Evolutionary conservation across 2,797 vertebrate genomes (phyloP).

Genomic region (Hemitrygon akajei): DNA sequence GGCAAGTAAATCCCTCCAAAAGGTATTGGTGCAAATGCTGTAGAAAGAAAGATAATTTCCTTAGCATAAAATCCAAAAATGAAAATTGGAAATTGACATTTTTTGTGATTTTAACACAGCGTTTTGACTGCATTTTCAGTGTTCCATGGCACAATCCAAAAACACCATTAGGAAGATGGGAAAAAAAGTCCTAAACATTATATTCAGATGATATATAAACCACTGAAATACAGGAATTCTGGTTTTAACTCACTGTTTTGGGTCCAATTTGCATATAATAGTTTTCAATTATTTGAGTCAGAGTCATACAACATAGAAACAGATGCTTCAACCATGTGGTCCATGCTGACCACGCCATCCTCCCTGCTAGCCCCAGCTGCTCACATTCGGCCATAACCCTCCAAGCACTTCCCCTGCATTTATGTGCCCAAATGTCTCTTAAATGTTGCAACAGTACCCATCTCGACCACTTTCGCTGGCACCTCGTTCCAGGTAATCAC

Average conservation of each 20-base stretch:
- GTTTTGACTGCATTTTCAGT: not conserved
- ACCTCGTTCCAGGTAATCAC: too few relatives aligned
- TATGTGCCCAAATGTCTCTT: too few relatives aligned
- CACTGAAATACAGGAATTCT: not conserved
- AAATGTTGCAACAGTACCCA: too few relatives aligned
- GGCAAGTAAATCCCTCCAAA: constrained; percentile 96
- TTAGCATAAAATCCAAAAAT: not conserved
- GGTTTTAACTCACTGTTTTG: not conserved
- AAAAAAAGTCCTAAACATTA: not conserved
- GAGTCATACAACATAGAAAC: too few relatives aligned
- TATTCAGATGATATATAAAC: not conserved
- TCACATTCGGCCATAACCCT: too few relatives aligned
- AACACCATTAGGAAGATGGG: not conserved
- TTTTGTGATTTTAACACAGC: not conserved
- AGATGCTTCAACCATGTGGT: too few relatives aligned
- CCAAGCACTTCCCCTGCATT: too few relatives aligned
- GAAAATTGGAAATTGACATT: not conserved
- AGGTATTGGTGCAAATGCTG: constrained; percentile 93
- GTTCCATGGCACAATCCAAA: not conserved
- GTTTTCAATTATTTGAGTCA: not conserved
- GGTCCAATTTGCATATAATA: not conserved
- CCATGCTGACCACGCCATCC: too few relatives aligned
- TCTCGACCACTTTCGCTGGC: too few relatives aligned
- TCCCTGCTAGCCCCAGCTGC: too few relatives aligned
- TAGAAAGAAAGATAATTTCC: constrained; percentile 40